Base-by-base conservation (phyloP, 2,888 invertebrate species). In the Athrips mouffetella region DNA sequence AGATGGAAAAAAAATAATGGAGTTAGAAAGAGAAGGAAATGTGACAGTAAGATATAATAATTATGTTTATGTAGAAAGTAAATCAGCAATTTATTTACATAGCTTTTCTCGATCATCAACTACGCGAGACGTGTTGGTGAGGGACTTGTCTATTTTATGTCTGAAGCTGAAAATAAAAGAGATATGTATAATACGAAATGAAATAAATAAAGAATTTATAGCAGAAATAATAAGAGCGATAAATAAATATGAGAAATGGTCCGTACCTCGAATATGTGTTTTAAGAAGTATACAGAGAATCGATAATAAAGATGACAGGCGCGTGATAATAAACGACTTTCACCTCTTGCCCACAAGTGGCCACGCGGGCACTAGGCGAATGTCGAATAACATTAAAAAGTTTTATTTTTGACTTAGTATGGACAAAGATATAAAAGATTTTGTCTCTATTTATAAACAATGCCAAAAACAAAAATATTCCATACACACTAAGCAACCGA, bases 341-440 rank as follows among this genome's bases (percentile, higher is more conserved):
- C 30, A 30, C 30, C 30, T 40, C 2, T 21, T 40, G 23, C 40
- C 40, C n/a, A 40, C 40, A 2, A 40, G 40, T 40, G 23, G 23
- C 40, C 40, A 40, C 40, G 40, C 40, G 21, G 40, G 40, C 11
- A 21, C 23, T 1, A 40, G 40, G 21, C 40, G 40, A 23, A 40
- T 40, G 40, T 21, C 7, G 3, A 40, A 40, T 23, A 40, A 40
- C 11, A 21, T 21, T 11, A 21, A 2, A 13, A 40, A 40, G 13
- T 23, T 21, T 40, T 40, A 40, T 21, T 40, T 23, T 21, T 40
- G 40, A 23, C 23, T 23, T 11, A n/a, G 13, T 40, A 40, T 40
- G 23, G 40, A 40, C 10, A 20, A 23, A 2, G 21, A 40, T 21
- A n/a, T 40, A 21, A 20, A 21, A 23, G 10, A 21, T 10, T 21